Evolutionary conservation across 53 echinoderm and acorn worm genomes (phyloP).

Genomic region (Hippasteria phrygiana): DNA sequence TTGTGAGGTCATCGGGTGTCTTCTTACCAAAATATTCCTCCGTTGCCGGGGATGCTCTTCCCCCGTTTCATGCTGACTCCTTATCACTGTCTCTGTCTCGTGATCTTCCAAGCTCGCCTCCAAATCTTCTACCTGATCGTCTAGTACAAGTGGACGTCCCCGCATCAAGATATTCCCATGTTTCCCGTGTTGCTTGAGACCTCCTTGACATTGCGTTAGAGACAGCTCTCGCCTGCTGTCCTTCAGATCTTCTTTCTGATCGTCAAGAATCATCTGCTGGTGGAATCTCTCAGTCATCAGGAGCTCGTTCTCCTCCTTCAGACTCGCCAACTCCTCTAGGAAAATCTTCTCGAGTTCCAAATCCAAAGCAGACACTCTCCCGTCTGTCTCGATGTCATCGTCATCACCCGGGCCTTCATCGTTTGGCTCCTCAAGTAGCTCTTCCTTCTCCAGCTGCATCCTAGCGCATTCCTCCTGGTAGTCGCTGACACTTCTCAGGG

Average conservation of each 20-base stretch:
- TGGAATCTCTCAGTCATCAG: conserved; percentile 23
- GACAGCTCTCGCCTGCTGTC: background rate
- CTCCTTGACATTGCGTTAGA: background rate
- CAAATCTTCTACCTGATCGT: background rate
- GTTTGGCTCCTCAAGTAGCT: conserved; percentile 24
- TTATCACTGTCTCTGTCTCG: too few species aligned
- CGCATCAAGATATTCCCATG: background rate
- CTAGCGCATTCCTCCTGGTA: conserved; percentile 52
- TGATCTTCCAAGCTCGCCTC: background rate
- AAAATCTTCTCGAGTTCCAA: conserved; percentile 24
- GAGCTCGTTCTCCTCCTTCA: conserved; percentile 18
- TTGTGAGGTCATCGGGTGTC: background rate
- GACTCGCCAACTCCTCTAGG: conserved; percentile 28
- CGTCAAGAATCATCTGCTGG: conserved; percentile 6
- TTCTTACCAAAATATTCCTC: background rate
- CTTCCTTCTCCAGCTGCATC: conserved; percentile 57
- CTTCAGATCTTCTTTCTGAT: background rate
- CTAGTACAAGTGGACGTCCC: too few species aligned
- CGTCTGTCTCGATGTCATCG: background rate
- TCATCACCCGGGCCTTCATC: background rate
- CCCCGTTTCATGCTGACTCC: background rate
- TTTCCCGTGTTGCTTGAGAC: background rate
- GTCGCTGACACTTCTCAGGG: conserved; percentile 1
- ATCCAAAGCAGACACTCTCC: conserved; percentile 6
- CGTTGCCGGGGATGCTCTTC: background rate